These are phyloP conservation scores for Garrulus glandarius DNA, from an alignment of 2,797 vertebrate genomes.

Conservation along the genomic window DNA sequence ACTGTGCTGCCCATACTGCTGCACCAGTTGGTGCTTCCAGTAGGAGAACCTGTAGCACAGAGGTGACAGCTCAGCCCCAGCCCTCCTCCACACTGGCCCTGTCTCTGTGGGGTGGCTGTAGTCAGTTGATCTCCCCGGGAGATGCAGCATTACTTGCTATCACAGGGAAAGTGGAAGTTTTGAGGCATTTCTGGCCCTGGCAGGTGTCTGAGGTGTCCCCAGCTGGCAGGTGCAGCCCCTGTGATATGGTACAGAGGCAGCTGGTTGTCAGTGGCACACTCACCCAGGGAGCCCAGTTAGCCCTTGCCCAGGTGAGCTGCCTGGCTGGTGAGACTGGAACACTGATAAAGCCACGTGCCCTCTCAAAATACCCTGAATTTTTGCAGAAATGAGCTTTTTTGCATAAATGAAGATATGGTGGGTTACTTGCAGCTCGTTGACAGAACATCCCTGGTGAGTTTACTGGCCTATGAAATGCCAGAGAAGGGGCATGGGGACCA, in stretches of 20 bases:
- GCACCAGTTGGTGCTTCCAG: neutral
- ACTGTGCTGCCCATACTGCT: neutral
- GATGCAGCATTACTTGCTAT: conserved; percentile 67
- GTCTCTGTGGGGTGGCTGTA: rapidly evolving
- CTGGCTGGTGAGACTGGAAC: neutral
- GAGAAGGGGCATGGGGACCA: too few species aligned
- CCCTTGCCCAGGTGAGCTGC: neutral
- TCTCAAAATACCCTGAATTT: neutral
- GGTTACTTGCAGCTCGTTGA: neutral
- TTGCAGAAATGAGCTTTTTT: neutral
- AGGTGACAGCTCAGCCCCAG: neutral
- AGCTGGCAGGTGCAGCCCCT: conserved; percentile 72
- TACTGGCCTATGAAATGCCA: too few species aligned
- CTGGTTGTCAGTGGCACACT: rapidly evolving
- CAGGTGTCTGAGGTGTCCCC: conserved; percentile 77
- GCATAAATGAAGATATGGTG: neutral
- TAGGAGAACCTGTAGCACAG: neutral
- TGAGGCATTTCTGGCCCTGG: conserved; percentile 62
- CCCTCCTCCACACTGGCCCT: rapidly evolving
- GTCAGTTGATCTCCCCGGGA: conserved; percentile 79
- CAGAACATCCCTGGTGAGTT: neutral
- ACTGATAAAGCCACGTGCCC: too few species aligned
- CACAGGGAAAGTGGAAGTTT: conserved; percentile 78
- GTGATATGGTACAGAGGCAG: conserved; percentile 4
- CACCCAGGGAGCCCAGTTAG: rapidly evolving